These are phyloP conservation scores for Phenganax subtilis DNA, from an alignment of 92 coral and sea anemone species.

Conservation along the genomic window DNA sequence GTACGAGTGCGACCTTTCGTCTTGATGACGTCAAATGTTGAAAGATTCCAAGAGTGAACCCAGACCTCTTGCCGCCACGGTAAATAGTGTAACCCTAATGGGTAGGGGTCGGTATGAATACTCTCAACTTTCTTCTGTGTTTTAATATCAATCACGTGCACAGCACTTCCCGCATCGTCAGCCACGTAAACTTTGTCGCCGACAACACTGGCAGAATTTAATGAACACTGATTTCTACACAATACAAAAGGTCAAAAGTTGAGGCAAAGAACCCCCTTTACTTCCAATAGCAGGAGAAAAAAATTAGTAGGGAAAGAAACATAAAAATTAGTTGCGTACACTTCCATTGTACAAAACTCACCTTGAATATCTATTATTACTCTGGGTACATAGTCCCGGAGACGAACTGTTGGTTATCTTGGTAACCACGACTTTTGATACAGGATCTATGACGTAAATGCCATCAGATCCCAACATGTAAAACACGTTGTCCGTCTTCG, in stretches of 20 bases:
- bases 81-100: slow-evolving; percentile 41
- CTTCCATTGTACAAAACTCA: not conserved
- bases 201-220: slow-evolving; percentile 34
- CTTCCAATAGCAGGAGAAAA: too few species aligned
- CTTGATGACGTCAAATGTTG: slow-evolving; percentile 56
- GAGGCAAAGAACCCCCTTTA: too few species aligned
- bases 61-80: slow-evolving; percentile 59
- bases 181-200: slow-evolving; percentile 43
- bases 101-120: slow-evolving; percentile 41
- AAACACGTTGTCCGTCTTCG: slow-evolving; percentile 1
- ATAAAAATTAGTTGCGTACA: too few species aligned
- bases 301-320: too few species aligned
- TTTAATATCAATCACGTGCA: slow-evolving; percentile 49
- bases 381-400: slow-evolving; percentile 47
- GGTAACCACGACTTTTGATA: slow-evolving; percentile 13
- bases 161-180: slow-evolving; percentile 48
- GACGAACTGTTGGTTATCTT: slow-evolving; percentile 35
- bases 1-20: slow-evolving; percentile 39
- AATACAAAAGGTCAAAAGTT: not conserved
- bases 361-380: slow-evolving; percentile 40
- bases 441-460: slow-evolving; percentile 48
- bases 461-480: slow-evolving; percentile 49
- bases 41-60: slow-evolving; percentile 49
- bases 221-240: slow-evolving; percentile 39
- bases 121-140: slow-evolving; percentile 43